Conservation (phyloP, 2,113 vertebrate genomes). For the Phyllostomus discolor region DNA sequence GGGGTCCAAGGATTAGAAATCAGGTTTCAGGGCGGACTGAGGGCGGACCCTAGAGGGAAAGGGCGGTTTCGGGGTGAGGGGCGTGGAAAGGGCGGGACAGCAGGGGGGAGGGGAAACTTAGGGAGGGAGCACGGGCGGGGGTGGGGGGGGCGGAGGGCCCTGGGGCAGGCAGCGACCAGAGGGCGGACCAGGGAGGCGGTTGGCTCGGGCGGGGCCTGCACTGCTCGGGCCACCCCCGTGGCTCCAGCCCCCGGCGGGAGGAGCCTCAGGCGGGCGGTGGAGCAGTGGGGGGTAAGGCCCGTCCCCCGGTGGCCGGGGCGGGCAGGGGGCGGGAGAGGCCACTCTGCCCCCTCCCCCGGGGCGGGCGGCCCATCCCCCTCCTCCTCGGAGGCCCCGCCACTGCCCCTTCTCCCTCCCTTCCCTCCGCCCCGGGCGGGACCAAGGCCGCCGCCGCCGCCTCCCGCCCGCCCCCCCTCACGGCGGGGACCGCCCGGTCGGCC, state of each 20-base stretch:
- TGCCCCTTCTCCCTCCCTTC: slow-evolving; percentile 68
- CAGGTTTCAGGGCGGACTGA: neutral
- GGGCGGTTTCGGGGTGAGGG: slow-evolving; percentile 70
- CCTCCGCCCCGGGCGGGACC: slow-evolving; percentile 74
- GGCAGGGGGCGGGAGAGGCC: slow-evolving; percentile 72
- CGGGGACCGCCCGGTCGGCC: slow-evolving; percentile 72
- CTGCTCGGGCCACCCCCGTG: slow-evolving; percentile 64
- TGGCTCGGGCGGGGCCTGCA: slow-evolving; percentile 62
- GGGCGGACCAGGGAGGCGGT: slow-evolving; percentile 51
- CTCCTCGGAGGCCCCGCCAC: slow-evolving; percentile 65
- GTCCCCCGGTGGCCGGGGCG: slow-evolving; percentile 68
- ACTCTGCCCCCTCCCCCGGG: slow-evolving; percentile 70
- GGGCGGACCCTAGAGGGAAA: slow-evolving; percentile 35
- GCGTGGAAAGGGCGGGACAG: slow-evolving; percentile 67
- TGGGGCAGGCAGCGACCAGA: slow-evolving; percentile 55
- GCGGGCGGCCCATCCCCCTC: slow-evolving; percentile 73
- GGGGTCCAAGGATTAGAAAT: neutral
- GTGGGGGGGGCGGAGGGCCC: slow-evolving; percentile 42
- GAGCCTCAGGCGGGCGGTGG: slow-evolving; percentile 55
- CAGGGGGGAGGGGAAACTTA: neutral
- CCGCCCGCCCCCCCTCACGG: slow-evolving; percentile 71
- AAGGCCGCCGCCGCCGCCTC: slow-evolving; percentile 69
- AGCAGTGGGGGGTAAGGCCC: slow-evolving; percentile 62
- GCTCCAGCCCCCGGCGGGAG: slow-evolving; percentile 63
- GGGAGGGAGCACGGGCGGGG: neutral